A percentile compares a stretch with the other conserved stretches of the same genome.
These are phyloP conservation scores for Aspidiotus destructor DNA, from an alignment of 2,888 invertebrate genomes.

Conservation along the genomic window DNA sequence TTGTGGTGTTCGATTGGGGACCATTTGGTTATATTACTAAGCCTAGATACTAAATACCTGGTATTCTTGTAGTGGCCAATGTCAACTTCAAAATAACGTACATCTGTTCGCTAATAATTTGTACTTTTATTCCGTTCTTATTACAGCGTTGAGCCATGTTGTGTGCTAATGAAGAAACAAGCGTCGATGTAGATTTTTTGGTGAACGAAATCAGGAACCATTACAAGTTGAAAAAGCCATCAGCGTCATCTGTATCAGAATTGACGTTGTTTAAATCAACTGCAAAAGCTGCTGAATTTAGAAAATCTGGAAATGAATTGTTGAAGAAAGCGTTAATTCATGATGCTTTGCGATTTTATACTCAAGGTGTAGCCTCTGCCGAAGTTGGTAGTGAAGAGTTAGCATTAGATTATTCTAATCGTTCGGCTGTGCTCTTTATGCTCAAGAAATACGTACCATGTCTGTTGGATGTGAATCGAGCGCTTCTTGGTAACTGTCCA, in stretches of 20 bases:
- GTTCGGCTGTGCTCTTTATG: slow-evolving; percentile 57
- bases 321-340: slow-evolving; percentile 48
- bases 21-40: no score
- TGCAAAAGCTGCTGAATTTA: neutral
- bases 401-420: slow-evolving; percentile 55
- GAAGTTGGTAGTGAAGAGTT: slow-evolving; percentile 49
- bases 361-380: slow-evolving; percentile 53
- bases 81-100: no score
- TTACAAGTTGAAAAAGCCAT: no score
- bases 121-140: no score
- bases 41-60: no score
- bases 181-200: no score
- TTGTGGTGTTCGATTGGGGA: no score
- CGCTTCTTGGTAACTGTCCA: slow-evolving; percentile 54
- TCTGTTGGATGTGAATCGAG: slow-evolving; percentile 53
- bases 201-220: no score
- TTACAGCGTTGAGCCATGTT: no score
- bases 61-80: no score
- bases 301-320: slow-evolving; percentile 40
- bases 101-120: no score
- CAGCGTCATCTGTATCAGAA: neutral
- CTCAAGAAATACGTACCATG: slow-evolving; percentile 54
- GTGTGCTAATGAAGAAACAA: no score
- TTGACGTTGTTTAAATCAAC: neutral
- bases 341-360: slow-evolving; percentile 51